A percentile compares a stretch with the other conserved stretches of the same genome.
phyloP scores from a whole-genome alignment of 1,140 invertebrate species.

The Brevipalpus yothersi region DNA sequence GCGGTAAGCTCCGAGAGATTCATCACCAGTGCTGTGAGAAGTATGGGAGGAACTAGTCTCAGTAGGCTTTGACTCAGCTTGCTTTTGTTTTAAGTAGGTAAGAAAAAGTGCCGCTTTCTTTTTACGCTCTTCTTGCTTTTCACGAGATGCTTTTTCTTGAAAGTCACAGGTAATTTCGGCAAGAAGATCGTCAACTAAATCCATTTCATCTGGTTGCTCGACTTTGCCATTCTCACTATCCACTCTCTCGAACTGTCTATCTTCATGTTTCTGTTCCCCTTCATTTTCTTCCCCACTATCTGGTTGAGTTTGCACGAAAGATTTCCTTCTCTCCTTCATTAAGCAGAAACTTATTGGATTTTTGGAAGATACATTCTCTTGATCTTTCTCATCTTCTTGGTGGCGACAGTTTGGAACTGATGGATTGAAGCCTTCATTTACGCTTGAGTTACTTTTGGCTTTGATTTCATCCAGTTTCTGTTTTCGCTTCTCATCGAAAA shows the following conservation, averaged over 20 bases:
- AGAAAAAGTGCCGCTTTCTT: conserved; percentile 26
- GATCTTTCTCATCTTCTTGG: neutral
- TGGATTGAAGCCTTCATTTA: neutral
- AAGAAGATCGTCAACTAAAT: neutral
- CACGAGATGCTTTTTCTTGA: conserved; percentile 18
- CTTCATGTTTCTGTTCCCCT: neutral
- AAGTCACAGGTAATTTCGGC: neutral
- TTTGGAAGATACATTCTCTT: neutral
- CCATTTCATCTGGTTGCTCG: neutral
- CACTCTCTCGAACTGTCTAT: neutral
- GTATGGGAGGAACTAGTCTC: neutral
- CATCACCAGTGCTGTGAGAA: neutral
- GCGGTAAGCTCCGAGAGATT: neutral
- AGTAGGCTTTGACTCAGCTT: neutral
- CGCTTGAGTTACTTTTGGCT: neutral
- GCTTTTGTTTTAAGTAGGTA: conserved; percentile 9
- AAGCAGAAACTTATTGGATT: conserved; percentile 2
- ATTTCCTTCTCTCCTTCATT: neutral
- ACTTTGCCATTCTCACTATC: neutral
- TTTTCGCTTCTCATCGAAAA: conserved; percentile 4
- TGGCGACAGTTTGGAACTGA: too few relatives aligned
- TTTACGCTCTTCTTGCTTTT: conserved; percentile 44
- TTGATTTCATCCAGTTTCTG: neutral
- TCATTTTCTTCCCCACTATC: neutral
- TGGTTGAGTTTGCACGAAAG: neutral